Evolutionary conservation across 1,140 invertebrate genomes (phyloP).

Genomic region (Berghia stephanieae): DNA sequence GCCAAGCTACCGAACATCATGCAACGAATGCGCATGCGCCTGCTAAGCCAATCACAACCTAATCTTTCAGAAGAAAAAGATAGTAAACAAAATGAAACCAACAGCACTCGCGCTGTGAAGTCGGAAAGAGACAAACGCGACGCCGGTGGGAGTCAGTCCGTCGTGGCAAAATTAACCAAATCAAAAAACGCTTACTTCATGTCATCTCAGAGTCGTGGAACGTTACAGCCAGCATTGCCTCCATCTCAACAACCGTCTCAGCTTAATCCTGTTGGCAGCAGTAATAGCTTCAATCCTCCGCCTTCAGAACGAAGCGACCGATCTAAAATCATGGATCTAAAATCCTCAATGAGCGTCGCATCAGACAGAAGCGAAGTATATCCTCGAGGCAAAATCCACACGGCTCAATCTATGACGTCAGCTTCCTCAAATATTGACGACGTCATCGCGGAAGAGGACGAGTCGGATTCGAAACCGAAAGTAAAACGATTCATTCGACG

Average conservation of each 20-base stretch:
- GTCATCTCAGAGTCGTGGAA: background rate
- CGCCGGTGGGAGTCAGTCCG: background rate
- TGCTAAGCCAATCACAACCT: background rate
- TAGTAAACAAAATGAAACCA: background rate
- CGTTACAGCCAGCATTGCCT: background rate
- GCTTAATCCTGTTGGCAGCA: background rate
- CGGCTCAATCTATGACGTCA: background rate
- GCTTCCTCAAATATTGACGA: slow-evolving; percentile 8
- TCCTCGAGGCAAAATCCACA: background rate
- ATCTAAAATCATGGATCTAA: too few relatives aligned
- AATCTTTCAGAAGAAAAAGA: background rate
- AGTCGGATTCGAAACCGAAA: slow-evolving; percentile 14
- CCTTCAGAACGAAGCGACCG: background rate
- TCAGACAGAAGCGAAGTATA: slow-evolving; percentile 15
- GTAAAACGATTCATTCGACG: slow-evolving; percentile 37
- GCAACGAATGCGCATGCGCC: background rate
- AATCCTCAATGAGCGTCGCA: background rate
- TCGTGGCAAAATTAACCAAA: background rate
- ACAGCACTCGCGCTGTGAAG: background rate
- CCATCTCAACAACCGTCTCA: background rate
- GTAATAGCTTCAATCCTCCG: background rate
- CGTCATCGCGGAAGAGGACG: slow-evolving; percentile 3
- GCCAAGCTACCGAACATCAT: slow-evolving; percentile 31
- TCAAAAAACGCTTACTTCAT: slow-evolving; percentile 3
- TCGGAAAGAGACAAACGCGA: background rate